phyloP scores from a whole-genome alignment of 2,113 vertebrate species.

The Sialia sialis region DNA sequence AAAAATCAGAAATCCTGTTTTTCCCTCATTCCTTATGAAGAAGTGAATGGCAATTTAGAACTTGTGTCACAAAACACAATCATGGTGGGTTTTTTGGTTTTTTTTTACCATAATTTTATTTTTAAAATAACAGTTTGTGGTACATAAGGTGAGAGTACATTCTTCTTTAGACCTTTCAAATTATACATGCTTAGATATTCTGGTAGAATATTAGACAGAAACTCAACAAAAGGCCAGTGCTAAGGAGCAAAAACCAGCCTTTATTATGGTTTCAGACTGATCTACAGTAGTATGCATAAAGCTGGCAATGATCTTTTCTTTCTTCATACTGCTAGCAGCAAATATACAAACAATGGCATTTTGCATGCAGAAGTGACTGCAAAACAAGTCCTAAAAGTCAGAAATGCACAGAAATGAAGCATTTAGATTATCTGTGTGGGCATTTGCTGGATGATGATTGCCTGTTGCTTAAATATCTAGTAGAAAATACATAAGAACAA shows the following conservation, averaged over 20 bases:
- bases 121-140: not conserved
- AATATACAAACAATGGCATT: not conserved
- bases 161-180: not conserved
- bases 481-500: not conserved
- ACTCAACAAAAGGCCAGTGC: not conserved
- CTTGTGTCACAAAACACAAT: not conserved
- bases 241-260: fast-evolving
- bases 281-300: not conserved
- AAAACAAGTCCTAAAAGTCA: not conserved
- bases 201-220: not conserved
- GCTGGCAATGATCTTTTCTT: not conserved
- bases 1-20: not conserved
- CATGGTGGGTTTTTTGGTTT: fast-evolving
- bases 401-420: not conserved
- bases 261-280: not conserved
- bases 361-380: not conserved
- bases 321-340: not conserved
- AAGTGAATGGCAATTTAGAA: not conserved
- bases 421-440: not conserved
- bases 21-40: conserved; percentile 4
- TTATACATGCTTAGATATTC: not conserved
- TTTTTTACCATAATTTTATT: not conserved
- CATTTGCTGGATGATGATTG: not conserved
- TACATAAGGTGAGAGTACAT: not conserved
- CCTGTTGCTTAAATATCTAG: not conserved